A percentile compares a stretch with the other conserved stretches of the same genome.
Evolutionary conservation across 1,140 invertebrate genomes (phyloP).

Genomic region (Drosophila orena): DNA sequence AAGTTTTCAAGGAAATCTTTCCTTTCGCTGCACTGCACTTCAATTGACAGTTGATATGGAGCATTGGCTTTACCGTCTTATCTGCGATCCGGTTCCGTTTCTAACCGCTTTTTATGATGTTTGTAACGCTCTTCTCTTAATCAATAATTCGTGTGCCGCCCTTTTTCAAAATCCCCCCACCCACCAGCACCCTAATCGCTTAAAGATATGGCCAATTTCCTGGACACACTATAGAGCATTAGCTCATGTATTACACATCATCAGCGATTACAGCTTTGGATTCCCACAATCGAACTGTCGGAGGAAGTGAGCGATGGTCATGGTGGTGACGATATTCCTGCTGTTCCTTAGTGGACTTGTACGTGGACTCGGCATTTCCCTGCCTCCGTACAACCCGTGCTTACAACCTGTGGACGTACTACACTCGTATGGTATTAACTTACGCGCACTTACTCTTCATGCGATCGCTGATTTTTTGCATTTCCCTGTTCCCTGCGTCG

Average conservation of each 20-base stretch:
- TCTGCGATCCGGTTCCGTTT: conserved; percentile 44
- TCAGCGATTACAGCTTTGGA: conserved; percentile 22
- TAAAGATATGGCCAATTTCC: conserved; percentile 61
- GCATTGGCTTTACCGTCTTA: conserved; percentile 19
- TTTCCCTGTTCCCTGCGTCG: conserved; percentile 45
- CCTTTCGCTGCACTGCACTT: not conserved
- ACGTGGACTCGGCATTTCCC: conserved; percentile 9
- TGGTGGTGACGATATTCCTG: conserved; percentile 11
- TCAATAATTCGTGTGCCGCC: conserved; percentile 63
- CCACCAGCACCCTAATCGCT: conserved; percentile 1
- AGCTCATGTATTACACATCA: conserved; percentile 11
- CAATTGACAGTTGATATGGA: not conserved
- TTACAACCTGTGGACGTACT: conserved; percentile 32
- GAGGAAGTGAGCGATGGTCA: conserved; percentile 23
- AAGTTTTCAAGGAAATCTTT: no score
- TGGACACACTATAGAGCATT: conserved; percentile 44
- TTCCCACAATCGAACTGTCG: conserved; percentile 25
- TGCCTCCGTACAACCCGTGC: conserved; percentile 24
- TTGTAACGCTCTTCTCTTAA: conserved; percentile 63
- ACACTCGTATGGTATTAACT: conserved; percentile 31
- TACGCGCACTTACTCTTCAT: conserved; percentile 25
- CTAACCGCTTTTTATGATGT: conserved; percentile 22
- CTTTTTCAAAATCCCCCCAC: conserved; percentile 13
- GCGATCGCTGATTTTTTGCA: conserved; percentile 24
- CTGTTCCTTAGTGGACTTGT: conserved; percentile 7